Percentiles rank a stretch among this genome's conserved stretches.
Evolutionary conservation across 2,888 invertebrate species (phyloP).

Genomic region (Tenthredo livida): DNA sequence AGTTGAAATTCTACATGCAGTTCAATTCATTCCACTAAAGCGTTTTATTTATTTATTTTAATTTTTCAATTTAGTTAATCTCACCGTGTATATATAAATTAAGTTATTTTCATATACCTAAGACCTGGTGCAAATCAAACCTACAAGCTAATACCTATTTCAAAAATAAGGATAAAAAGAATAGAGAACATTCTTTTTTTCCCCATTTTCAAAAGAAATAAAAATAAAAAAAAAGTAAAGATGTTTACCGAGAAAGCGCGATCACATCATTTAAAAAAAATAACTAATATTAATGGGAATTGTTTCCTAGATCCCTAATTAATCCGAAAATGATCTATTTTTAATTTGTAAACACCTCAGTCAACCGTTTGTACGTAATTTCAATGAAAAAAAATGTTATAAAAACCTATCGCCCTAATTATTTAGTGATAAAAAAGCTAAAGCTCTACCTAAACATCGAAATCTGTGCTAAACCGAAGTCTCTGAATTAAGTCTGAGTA

Average conservation of each 20-base stretch:
- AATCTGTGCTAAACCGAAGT: constrained; percentile 91
- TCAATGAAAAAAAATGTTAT: neutral
- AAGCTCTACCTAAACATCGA: neutral
- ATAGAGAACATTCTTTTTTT: neutral
- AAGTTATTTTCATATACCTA: neutral
- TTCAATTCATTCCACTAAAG: neutral
- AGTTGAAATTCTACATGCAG: neutral
- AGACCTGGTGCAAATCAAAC: neutral
- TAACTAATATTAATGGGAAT: no score
- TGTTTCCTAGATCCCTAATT: no score
- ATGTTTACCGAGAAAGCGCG: neutral
- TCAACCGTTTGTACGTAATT: neutral
- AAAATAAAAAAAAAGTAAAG: neutral
- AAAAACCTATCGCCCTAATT: neutral
- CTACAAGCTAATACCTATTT: neutral
- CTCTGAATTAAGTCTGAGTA: constrained; percentile 95
- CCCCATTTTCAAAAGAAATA: neutral
- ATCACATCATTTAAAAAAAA: no score
- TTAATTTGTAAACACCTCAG: neutral
- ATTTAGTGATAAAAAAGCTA: neutral
- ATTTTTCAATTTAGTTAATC: neutral
- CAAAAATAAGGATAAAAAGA: neutral
- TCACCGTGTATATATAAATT: neutral
- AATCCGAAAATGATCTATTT: neutral
- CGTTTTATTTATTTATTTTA: neutral